Percentiles rank a stretch among this genome's conserved stretches.
phyloP scores from a whole-genome alignment of 1,140 invertebrate genomes.

The Goniozus legneri region DNA sequence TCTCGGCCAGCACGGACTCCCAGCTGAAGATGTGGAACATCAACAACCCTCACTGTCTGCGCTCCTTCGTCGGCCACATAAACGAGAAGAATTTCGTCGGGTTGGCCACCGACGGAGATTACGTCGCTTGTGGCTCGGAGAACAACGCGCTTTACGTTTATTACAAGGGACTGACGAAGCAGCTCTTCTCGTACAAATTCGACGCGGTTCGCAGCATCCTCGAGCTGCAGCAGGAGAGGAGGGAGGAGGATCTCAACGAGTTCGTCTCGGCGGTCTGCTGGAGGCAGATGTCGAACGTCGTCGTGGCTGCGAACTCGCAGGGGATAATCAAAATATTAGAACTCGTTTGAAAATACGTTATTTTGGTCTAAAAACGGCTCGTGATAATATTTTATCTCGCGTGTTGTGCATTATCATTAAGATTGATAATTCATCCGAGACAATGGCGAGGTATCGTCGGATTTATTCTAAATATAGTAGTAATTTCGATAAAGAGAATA shows the following conservation, averaged over 20 bases:
- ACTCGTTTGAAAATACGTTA: too few species aligned
- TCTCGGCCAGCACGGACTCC: conserved; percentile 93
- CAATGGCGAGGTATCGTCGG: too few species aligned
- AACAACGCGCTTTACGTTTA: conserved; percentile 94
- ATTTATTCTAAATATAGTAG: too few species aligned
- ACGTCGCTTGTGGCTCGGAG: conserved; percentile 93
- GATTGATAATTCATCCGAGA: too few species aligned
- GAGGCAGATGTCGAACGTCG: conserved; percentile 80
- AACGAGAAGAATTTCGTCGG: conserved; percentile 99
- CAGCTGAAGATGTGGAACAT: conserved; percentile 93
- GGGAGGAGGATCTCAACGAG: conserved; percentile 84
- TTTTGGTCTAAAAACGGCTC: too few species aligned
- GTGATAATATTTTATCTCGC: too few species aligned
- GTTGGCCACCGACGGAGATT: conserved; percentile 91
- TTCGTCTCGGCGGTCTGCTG: conserved; percentile 96
- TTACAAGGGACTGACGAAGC: conserved; percentile 86
- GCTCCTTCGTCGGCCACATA: conserved; percentile 88
- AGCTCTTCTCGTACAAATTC: conserved; percentile 86
- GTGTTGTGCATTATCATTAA: too few species aligned
- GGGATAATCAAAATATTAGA: conserved; percentile 88
- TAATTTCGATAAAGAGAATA: too few species aligned
- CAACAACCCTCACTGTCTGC: conserved; percentile 72
- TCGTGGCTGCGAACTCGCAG: conserved; percentile 94
- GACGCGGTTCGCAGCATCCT: conserved; percentile 78
- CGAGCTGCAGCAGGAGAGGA: conserved; percentile 72